Conservation (phyloP, 2,113 vertebrate species). For the Engraulis encrasicolus region DNA sequence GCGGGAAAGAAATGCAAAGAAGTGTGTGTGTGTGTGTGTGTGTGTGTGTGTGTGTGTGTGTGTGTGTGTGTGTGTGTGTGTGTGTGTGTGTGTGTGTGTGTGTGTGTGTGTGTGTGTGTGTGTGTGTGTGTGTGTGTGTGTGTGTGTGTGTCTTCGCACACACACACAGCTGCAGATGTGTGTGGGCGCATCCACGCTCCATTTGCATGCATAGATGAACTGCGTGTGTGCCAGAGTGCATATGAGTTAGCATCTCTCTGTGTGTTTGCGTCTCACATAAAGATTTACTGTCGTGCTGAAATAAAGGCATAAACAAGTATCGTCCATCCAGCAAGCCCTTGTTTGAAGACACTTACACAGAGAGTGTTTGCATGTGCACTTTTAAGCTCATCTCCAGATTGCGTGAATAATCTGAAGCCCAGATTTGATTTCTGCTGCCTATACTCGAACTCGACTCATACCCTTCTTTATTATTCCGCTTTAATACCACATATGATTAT, state of each 20-base stretch:
- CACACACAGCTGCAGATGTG: too few species aligned
- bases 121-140: conserved; percentile 1
- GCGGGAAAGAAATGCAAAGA: background rate
- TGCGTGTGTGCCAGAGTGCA: background rate
- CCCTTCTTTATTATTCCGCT: background rate
- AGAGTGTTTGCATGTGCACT: background rate
- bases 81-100: conserved; percentile 1
- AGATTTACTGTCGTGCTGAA: conserved; percentile 12
- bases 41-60: conserved; percentile 27
- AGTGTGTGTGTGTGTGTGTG: conserved; percentile 5
- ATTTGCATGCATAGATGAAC: background rate
- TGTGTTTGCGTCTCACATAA: background rate
- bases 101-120: conserved; percentile 5
- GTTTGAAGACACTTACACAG: background rate
- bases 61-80: background rate
- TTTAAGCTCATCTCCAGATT: background rate
- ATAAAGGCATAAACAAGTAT: background rate
- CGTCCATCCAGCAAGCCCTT: background rate
- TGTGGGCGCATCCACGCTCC: background rate
- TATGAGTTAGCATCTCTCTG: background rate
- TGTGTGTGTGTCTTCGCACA: too few species aligned
- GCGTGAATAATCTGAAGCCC: background rate
- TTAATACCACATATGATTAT: background rate
- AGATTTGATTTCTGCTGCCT: background rate
- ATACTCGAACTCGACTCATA: too few species aligned